phyloP scores from a whole-genome alignment of 2,888 invertebrate genomes.

The Leptinotarsa tumamoca region DNA sequence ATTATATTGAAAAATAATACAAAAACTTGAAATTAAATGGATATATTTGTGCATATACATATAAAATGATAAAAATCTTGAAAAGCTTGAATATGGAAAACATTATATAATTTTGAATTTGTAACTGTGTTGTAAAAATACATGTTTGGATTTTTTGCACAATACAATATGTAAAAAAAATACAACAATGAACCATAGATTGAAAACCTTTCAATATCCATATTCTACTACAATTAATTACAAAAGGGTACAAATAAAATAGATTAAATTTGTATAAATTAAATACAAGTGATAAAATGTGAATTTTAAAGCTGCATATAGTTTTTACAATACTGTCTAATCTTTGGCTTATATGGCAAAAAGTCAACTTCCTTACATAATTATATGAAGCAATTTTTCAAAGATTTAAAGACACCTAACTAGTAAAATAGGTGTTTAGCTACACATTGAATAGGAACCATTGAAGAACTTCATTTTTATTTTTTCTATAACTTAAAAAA shows the following conservation, averaged over 20 bases:
- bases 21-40: too few species aligned
- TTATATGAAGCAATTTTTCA: not conserved
- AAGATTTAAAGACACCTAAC: not conserved
- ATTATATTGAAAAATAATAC: too few species aligned
- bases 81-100: too few species aligned
- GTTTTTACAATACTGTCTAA: not conserved
- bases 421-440: not conserved
- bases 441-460: not conserved
- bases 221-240: too few species aligned
- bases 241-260: not conserved
- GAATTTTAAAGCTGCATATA: not conserved
- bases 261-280: not conserved
- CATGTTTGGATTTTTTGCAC: too few species aligned
- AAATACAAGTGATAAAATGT: not conserved
- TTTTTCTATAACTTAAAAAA: not conserved
- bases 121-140: too few species aligned
- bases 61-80: too few species aligned
- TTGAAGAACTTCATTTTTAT: not conserved
- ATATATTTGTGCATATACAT: too few species aligned
- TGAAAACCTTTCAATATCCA: too few species aligned
- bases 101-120: too few species aligned
- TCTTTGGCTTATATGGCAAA: conserved; percentile 2
- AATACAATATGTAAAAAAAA: too few species aligned
- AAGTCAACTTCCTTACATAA: not conserved
- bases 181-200: too few species aligned